Percentiles rank a stretch among this genome's conserved stretches.
Evolutionary conservation across 2,797 vertebrate species (phyloP).

Genomic region (Phrynocephalus forsythii): DNA sequence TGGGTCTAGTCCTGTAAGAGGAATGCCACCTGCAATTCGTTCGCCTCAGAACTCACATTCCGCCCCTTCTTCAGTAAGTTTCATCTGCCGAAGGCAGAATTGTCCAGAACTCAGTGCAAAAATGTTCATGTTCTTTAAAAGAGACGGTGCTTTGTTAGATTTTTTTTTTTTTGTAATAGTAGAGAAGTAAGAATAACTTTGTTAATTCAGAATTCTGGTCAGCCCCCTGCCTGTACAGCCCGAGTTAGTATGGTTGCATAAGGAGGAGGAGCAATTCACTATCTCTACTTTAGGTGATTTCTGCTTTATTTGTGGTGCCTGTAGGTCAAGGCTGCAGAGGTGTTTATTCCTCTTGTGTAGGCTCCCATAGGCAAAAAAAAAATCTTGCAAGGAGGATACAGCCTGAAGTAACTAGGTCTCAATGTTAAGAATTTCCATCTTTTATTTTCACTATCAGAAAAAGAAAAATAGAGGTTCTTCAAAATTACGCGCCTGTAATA

Average conservation of each 20-base stretch:
- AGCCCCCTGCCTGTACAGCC: not conserved
- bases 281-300: no score
- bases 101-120: slow-evolving; percentile 1
- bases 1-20: slow-evolving; percentile 96
- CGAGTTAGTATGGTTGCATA: not conserved
- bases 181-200: not conserved
- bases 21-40: slow-evolving; percentile 90
- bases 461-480: not conserved
- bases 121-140: not conserved
- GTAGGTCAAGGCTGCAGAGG: no score
- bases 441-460: not conserved
- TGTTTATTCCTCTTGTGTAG: not conserved
- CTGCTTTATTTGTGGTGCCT: not conserved
- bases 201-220: not conserved
- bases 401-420: not conserved
- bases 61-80: slow-evolving; percentile 92
- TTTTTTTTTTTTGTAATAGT: not conserved
- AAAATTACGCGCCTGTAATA: not conserved
- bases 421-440: not conserved
- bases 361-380: no score
- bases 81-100: not conserved
- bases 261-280: not conserved
- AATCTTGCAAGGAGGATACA: not conserved
- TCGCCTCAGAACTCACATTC: slow-evolving; percentile 98
- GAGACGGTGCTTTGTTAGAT: not conserved